phyloP scores from a whole-genome alignment of 2,888 invertebrate genomes.

The Lasioglossum vierecki region DNA sequence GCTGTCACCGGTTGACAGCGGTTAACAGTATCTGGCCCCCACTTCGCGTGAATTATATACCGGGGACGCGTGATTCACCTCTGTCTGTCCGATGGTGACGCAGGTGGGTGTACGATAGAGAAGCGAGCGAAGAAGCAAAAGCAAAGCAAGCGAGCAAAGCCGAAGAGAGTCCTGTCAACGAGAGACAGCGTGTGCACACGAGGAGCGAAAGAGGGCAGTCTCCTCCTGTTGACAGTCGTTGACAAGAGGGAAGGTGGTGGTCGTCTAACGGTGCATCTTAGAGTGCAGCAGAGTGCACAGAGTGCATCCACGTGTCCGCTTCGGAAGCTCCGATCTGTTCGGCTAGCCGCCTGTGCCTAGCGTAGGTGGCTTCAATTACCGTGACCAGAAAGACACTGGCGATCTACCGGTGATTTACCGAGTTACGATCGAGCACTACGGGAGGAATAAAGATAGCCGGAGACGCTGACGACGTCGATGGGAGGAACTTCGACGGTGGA shows the following conservation, averaged over 20 bases:
- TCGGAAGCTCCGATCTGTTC: constrained; percentile 59
- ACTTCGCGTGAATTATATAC: constrained; percentile 69
- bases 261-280: constrained; percentile 63
- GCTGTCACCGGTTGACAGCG: constrained; percentile 69
- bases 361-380: constrained; percentile 69
- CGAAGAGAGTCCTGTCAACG: not conserved
- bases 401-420: constrained; percentile 51
- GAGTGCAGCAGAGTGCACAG: not conserved
- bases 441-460: not conserved
- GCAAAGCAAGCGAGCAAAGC: no score
- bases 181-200: not conserved
- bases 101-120: constrained; percentile 65
- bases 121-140: no score
- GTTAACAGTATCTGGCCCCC: constrained; percentile 77
- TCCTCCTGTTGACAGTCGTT: constrained; percentile 65
- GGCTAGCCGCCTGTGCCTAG: constrained; percentile 15
- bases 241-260: constrained; percentile 69
- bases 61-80: constrained; percentile 62
- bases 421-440: constrained; percentile 32
- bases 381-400: constrained; percentile 40
- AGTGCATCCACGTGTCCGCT: constrained; percentile 41
- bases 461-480: constrained; percentile 15
- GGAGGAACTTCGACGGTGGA: not conserved
- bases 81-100: constrained; percentile 33
- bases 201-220: constrained; percentile 26